A percentile compares a stretch with the other conserved stretches of the same genome.
Conservation (phyloP, 2,888 invertebrate genomes). For the Drosophila greeni region DNA sequence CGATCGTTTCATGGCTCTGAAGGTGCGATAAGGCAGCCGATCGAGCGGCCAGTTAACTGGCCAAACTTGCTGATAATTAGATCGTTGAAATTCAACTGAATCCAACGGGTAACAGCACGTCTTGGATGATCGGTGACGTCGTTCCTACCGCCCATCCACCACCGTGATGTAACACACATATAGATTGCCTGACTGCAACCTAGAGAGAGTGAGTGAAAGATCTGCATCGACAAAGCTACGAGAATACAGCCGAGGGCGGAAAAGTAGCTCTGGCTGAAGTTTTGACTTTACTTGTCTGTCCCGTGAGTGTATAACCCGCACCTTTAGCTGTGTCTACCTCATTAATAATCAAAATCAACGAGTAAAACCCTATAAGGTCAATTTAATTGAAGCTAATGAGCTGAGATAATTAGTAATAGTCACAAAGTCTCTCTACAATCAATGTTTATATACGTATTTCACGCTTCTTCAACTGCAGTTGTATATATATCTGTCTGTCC, state of each 20-base stretch:
- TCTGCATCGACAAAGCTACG: slow-evolving; percentile 9
- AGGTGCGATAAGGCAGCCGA: slow-evolving; percentile 36
- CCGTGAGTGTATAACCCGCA: neutral
- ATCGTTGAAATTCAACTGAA: slow-evolving; percentile 29
- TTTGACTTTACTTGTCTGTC: neutral
- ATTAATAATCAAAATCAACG: neutral
- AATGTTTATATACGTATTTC: neutral
- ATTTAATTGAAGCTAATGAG: neutral
- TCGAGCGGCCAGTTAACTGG: slow-evolving; percentile 41
- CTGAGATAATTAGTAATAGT: too few species aligned
- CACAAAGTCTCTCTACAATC: neutral
- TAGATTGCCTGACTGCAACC: slow-evolving; percentile 38
- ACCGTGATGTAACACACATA: slow-evolving; percentile 53
- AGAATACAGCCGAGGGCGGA: neutral
- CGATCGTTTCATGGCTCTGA: slow-evolving; percentile 37
- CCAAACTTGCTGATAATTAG: slow-evolving; percentile 43
- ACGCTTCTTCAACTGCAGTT: neutral
- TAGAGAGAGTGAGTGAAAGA: slow-evolving; percentile 25
- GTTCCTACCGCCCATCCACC: slow-evolving; percentile 10
- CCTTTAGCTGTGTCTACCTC: neutral
- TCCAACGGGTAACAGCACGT: slow-evolving; percentile 20
- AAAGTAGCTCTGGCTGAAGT: neutral
- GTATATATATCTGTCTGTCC: slow-evolving; percentile 15
- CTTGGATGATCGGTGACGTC: slow-evolving; percentile 49
- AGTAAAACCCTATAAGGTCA: neutral